Percentiles rank a stretch among this genome's conserved stretches.
Conservation (phyloP, 2,113 vertebrate species). For the Forbesichthys agassizii region DNA sequence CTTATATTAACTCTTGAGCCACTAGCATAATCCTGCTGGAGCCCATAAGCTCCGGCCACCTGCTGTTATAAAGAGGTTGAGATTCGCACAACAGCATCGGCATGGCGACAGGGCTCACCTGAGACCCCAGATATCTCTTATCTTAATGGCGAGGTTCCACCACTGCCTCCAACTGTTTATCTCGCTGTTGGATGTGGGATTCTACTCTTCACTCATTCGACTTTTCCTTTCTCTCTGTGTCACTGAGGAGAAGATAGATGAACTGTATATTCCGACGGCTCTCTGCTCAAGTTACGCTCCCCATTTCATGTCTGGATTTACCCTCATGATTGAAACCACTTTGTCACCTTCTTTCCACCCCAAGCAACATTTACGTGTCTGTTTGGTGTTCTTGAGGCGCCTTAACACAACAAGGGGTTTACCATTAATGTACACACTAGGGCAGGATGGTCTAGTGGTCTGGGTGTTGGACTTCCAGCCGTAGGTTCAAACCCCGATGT, state of each 20-base stretch:
- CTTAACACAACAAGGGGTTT: too few relatives aligned
- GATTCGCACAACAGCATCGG: slow-evolving; percentile 18
- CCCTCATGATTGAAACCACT: too few relatives aligned
- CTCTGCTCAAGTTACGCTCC: slow-evolving; percentile 9
- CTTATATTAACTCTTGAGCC: slow-evolving; percentile 39
- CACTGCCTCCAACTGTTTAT: slow-evolving; percentile 43
- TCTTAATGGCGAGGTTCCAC: slow-evolving; percentile 1
- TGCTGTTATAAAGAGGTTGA: slow-evolving; percentile 2
- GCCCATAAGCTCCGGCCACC: slow-evolving; percentile 19
- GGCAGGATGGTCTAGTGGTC: too few relatives aligned
- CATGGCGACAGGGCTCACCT: slow-evolving; percentile 19
- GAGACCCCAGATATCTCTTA: slow-evolving; percentile 15
- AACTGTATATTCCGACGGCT: slow-evolving; percentile 27
- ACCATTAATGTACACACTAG: neutral
- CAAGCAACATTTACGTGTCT: too few relatives aligned
- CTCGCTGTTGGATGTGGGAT: slow-evolving; percentile 44
- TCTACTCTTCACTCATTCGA: slow-evolving; percentile 29
- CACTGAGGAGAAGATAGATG: slow-evolving; percentile 19
- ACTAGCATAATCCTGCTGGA: slow-evolving; percentile 25
- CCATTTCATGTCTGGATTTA: slow-evolving; percentile 4
- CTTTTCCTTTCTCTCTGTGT: neutral
- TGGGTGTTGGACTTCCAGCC: too few relatives aligned
- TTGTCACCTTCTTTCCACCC: too few relatives aligned
- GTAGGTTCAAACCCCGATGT: too few relatives aligned
- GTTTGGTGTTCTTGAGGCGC: too few relatives aligned